Evolutionary conservation across 2,113 vertebrate species (phyloP).

Genomic region (Oreamnos americanus): DNA sequence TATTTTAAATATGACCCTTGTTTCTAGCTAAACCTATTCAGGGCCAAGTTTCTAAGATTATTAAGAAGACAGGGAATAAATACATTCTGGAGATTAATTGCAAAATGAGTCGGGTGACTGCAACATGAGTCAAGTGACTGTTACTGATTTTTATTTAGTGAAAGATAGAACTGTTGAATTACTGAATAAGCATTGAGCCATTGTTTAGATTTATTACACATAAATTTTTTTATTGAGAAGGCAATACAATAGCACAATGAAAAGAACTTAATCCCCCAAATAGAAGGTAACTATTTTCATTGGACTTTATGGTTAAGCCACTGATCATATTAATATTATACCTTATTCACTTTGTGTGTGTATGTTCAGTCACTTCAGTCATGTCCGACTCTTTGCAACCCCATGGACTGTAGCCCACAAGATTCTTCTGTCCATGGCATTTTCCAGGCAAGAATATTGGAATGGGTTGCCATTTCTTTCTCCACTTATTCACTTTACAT

Average conservation of each 20-base stretch:
- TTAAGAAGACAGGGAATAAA: background rate
- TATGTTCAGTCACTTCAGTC: background rate
- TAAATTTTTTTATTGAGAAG: background rate
- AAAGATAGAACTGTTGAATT: background rate
- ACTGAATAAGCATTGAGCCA: background rate
- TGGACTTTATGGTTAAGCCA: background rate
- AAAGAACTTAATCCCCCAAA: background rate
- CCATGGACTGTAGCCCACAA: background rate
- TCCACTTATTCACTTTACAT: background rate
- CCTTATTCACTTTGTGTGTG: background rate
- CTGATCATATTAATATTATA: background rate
- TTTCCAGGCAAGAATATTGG: background rate
- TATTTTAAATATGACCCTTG: background rate
- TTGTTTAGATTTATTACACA: background rate
- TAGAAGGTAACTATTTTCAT: background rate
- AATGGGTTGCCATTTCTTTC: background rate
- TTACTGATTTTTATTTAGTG: background rate
- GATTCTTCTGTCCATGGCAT: background rate
- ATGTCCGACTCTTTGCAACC: background rate
- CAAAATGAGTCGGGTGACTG: background rate
- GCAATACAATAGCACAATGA: background rate
- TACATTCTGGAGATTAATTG: constrained; percentile 3
- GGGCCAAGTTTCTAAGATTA: background rate
- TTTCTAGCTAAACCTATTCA: background rate
- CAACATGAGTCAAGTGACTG: background rate